Percentiles rank a stretch among this genome's conserved stretches.
Conservation (phyloP, 2,113 vertebrate genomes). For the Melanostigma gelatinosum region DNA sequence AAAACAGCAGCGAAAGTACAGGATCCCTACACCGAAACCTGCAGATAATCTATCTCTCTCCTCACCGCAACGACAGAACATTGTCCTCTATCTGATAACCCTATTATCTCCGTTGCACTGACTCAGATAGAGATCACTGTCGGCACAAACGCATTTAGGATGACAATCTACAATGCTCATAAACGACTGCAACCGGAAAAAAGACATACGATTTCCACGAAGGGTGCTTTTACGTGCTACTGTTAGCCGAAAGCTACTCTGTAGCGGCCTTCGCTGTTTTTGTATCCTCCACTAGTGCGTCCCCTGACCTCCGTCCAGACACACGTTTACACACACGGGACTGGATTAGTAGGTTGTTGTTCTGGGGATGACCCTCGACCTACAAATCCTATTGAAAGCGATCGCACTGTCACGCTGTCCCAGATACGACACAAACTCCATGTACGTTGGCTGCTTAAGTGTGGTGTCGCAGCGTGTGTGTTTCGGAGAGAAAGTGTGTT, state of each 20-base stretch:
- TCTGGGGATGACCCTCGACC: constrained; percentile 63
- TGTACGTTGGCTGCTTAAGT: constrained; percentile 27
- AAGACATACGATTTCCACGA: constrained; percentile 50
- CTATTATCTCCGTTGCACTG: constrained; percentile 68
- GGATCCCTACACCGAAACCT: constrained; percentile 38
- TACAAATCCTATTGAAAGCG: constrained; percentile 75
- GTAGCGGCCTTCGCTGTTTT: constrained; percentile 33
- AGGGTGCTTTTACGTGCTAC: constrained; percentile 11
- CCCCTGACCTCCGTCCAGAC: constrained; percentile 48
- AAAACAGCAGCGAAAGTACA: constrained; percentile 37
- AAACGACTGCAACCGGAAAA: constrained; percentile 57
- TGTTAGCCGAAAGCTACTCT: constrained; percentile 14
- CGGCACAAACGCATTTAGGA: constrained; percentile 64
- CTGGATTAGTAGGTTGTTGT: constrained; percentile 71
- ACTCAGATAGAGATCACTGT: constrained; percentile 65
- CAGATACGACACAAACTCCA: constrained; percentile 50
- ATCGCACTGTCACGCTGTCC: constrained; percentile 64
- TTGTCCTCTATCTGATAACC: constrained; percentile 74
- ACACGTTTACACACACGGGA: constrained; percentile 55
- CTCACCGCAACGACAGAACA: constrained; percentile 35
- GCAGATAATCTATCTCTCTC: constrained; percentile 59
- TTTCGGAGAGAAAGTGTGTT: background rate
- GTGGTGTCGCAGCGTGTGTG: constrained; percentile 20
- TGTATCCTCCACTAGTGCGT: constrained; percentile 30
- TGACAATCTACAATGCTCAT: constrained; percentile 57